Evolutionary conservation across 1,140 invertebrate genomes (phyloP).

Genomic region (Drosophila subobscura): DNA sequence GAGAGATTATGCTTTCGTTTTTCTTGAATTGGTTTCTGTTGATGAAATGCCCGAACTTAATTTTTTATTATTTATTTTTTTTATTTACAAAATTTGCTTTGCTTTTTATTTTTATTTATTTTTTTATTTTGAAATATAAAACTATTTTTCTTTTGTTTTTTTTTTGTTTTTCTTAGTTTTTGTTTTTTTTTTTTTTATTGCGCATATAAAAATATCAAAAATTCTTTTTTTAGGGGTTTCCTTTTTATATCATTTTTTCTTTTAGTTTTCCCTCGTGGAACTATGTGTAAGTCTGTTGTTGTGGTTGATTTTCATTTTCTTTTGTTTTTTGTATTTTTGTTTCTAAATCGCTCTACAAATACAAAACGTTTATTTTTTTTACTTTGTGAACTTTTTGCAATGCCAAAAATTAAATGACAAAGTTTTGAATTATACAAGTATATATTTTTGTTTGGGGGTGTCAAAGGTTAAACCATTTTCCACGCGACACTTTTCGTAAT

Average conservation of each 20-base stretch:
- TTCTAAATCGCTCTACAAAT: constrained; percentile 47
- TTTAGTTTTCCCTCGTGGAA: constrained; percentile 50
- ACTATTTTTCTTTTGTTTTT: constrained; percentile 50
- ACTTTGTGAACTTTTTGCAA: constrained; percentile 40
- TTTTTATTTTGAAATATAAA: constrained; percentile 60
- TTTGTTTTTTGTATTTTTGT: constrained; percentile 3
- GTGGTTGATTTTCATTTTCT: constrained; percentile 41
- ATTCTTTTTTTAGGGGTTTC: constrained; percentile 35
- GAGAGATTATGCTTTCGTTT: constrained; percentile 68
- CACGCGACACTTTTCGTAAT: constrained; percentile 26
- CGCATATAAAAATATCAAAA: constrained; percentile 66
- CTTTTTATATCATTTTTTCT: constrained; percentile 38
- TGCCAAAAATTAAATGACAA: constrained; percentile 62
- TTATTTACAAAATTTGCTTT: constrained; percentile 69
- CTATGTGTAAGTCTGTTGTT: constrained; percentile 53
- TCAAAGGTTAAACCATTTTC: constrained; percentile 49
- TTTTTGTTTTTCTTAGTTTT: constrained; percentile 9
- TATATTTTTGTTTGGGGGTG: constrained; percentile 32
- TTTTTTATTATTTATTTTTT: constrained; percentile 45
- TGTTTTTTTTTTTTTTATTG: constrained; percentile 44
- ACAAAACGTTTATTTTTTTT: constrained; percentile 35
- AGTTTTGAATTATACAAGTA: constrained; percentile 24
- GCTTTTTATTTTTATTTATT: constrained; percentile 3
- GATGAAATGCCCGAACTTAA: constrained; percentile 63
- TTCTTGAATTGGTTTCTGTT: constrained; percentile 50